Evolutionary conservation across 1,140 invertebrate species (phyloP).

Genomic region (Dendroctonus valens): DNA sequence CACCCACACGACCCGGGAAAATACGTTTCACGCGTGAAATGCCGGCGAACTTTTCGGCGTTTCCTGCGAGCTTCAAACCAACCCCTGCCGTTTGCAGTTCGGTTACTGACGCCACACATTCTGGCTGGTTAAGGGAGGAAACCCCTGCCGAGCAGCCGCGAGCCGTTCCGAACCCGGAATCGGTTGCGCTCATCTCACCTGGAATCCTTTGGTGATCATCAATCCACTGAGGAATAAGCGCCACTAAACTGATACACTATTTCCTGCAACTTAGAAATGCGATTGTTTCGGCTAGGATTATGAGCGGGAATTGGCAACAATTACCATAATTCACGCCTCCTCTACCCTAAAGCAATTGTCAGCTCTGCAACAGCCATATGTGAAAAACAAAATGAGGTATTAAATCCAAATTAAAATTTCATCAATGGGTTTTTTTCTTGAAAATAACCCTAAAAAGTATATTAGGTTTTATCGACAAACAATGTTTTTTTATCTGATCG

Average conservation of each 20-base stretch:
- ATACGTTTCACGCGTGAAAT: not conserved
- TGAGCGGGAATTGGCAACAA: no score
- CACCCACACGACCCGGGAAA: not conserved
- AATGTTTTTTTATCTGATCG: no score
- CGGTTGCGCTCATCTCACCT: slow-evolving; percentile 31
- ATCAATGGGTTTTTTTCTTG: no score
- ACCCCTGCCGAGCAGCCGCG: slow-evolving; percentile 21
- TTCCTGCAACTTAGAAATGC: no score
- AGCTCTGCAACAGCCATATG: no score
- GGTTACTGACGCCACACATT: slow-evolving; percentile 35
- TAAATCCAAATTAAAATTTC: no score
- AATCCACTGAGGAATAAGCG: slow-evolving; percentile 29
- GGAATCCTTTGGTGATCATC: slow-evolving; percentile 37
- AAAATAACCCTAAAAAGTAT: no score
- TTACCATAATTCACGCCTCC: no score
- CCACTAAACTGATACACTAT: slow-evolving; percentile 8
- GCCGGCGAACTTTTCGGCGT: not conserved
- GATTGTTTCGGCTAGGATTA: no score
- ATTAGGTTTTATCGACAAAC: no score
- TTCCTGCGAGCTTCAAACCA: slow-evolving; percentile 10
- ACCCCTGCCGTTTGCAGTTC: slow-evolving; percentile 16
- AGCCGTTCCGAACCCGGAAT: slow-evolving; percentile 7
- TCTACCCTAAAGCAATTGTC: no score
- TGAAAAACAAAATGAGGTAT: no score
- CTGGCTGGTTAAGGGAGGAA: slow-evolving; percentile 34